Evolutionary conservation across 1,140 invertebrate genomes (phyloP).

Genomic region (Papilio polytes): DNA sequence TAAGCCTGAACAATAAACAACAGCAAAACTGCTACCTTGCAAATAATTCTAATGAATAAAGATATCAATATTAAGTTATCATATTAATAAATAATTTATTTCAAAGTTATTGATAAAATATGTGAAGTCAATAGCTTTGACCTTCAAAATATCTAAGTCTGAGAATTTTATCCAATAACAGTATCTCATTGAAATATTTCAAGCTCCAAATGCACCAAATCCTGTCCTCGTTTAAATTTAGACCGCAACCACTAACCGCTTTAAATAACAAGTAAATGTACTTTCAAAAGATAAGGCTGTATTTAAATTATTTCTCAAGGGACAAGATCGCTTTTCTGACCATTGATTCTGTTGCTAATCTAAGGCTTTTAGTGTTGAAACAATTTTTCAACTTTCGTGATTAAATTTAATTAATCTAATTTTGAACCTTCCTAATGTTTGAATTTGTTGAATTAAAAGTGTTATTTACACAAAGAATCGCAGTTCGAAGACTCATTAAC

Average conservation of each 20-base stretch:
- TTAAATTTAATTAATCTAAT: background rate
- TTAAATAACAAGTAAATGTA: conserved; percentile 23
- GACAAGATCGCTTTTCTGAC: background rate
- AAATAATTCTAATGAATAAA: conserved; percentile 24
- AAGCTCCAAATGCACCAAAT: conserved; percentile 2
- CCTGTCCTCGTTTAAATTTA: conserved; percentile 22
- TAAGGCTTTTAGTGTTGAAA: background rate
- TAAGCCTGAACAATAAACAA: conserved; percentile 22
- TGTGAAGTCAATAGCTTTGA: conserved; percentile 7
- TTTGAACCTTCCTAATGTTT: background rate
- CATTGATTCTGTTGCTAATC: background rate
- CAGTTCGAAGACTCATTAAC: background rate
- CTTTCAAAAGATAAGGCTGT: conserved; percentile 11
- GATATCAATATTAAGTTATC: conserved; percentile 18
- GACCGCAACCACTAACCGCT: conserved; percentile 5
- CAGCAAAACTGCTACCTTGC: background rate
- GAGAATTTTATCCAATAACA: conserved; percentile 24
- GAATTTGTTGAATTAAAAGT: background rate
- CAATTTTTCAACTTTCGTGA: background rate
- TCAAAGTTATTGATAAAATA: conserved; percentile 7
- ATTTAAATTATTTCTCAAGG: conserved; percentile 3
- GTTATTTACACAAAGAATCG: background rate
- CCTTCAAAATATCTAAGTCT: conserved; percentile 9
- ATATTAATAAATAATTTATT: conserved; percentile 9
- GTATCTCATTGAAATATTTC: conserved; percentile 5